Conservation (phyloP, 1,140 invertebrate genomes). For the Papilio helenus region DNA sequence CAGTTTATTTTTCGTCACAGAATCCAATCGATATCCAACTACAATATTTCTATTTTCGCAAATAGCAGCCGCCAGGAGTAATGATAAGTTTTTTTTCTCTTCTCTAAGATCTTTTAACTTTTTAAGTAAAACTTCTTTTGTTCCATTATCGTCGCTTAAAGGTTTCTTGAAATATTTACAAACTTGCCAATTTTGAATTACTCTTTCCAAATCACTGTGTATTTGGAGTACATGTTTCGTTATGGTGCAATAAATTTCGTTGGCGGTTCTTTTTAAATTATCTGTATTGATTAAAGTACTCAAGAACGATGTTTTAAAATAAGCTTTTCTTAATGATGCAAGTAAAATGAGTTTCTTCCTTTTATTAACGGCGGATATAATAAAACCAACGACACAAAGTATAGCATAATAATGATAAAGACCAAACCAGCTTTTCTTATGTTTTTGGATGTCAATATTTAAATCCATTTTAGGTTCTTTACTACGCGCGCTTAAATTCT, state of each 20-base stretch:
- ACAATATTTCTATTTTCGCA: constrained; percentile 70
- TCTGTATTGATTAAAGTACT: constrained; percentile 24
- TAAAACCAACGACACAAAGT: constrained; percentile 58
- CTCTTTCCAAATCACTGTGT: constrained; percentile 30
- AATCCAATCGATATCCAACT: constrained; percentile 62
- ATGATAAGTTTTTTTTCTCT: constrained; percentile 62
- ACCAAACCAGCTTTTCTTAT: constrained; percentile 30
- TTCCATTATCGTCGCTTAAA: constrained; percentile 31
- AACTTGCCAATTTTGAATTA: constrained; percentile 10
- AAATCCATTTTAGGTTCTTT: constrained; percentile 27
- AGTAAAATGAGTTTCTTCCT: constrained; percentile 55
- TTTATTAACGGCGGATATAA: constrained; percentile 53
- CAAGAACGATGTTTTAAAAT: constrained; percentile 39
- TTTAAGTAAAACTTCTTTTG: constrained; percentile 58
- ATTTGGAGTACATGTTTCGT: constrained; percentile 41
- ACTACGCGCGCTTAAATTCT: constrained; percentile 28
- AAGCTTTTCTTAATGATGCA: constrained; percentile 41
- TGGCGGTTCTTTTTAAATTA: constrained; percentile 45
- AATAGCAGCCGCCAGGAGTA: constrained; percentile 58
- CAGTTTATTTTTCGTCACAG: constrained; percentile 62
- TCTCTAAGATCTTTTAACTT: constrained; percentile 64
- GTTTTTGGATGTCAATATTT: not conserved
- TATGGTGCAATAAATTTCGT: constrained; percentile 36
- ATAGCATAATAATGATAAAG: constrained; percentile 60
- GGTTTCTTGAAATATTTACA: not conserved